These are phyloP conservation scores for Chirona hameri DNA, from an alignment of 2,888 invertebrate species.

Conservation along the genomic window DNA sequence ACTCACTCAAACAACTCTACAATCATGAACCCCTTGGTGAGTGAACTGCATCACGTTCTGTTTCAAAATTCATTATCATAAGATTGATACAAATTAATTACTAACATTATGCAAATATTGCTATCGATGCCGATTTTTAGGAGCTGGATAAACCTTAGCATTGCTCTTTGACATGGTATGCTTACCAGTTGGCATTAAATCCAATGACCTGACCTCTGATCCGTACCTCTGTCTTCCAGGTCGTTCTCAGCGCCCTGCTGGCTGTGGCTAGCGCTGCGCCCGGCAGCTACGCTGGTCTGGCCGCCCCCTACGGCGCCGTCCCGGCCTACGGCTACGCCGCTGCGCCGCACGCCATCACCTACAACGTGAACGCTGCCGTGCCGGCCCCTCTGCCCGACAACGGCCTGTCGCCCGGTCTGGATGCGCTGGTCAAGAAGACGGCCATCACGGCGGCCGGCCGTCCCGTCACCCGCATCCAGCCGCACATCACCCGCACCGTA, in stretches of 20 bases:
- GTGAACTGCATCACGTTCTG: background rate
- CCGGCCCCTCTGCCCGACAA: background rate
- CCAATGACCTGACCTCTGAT: background rate
- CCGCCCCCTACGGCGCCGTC: background rate
- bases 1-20: background rate
- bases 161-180: too few relatives aligned
- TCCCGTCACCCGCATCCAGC: background rate
- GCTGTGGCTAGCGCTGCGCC: background rate
- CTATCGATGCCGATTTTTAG: too few relatives aligned
- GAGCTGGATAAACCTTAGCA: too few relatives aligned
- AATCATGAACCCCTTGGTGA: constrained; percentile 11
- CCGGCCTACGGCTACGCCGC: background rate
- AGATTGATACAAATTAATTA: too few relatives aligned
- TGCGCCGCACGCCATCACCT: background rate
- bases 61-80: too few relatives aligned
- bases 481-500: background rate
- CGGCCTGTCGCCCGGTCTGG: constrained; percentile 23
- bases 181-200: too few relatives aligned
- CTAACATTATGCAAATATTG: too few relatives aligned
- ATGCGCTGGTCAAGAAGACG: constrained; percentile 3
- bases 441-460: constrained; percentile 5
- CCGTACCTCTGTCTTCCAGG: background rate
- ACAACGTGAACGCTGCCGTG: constrained; percentile 22
- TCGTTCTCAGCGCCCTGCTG: constrained; percentile 4
- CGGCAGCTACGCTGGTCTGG: background rate